Evolutionary conservation across 1,140 invertebrate species (phyloP).

Genomic region (Sycophaga agraensis): DNA sequence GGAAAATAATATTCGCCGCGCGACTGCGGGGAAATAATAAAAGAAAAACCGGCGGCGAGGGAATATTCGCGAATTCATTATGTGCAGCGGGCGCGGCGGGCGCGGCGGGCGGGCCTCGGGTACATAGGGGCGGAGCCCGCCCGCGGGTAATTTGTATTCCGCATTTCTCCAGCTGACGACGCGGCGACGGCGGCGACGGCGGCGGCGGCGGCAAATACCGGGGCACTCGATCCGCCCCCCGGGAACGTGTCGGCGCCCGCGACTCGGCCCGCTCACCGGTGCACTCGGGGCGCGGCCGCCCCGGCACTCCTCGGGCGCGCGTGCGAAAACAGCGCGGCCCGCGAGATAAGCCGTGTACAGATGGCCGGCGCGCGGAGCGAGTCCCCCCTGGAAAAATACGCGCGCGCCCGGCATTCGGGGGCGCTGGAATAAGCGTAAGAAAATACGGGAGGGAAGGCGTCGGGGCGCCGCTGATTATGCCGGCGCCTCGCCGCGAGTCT

Average conservation of each 20-base stretch:
- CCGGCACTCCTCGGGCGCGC: no score
- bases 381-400: no score
- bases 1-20: slow-evolving; percentile 19
- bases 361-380: no score
- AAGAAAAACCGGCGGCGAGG: slow-evolving; percentile 17
- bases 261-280: not conserved
- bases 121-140: slow-evolving; percentile 22
- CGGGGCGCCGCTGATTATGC: slow-evolving; percentile 51
- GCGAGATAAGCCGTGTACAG: no score
- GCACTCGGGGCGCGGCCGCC: not conserved
- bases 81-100: slow-evolving; percentile 26
- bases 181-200: slow-evolving; percentile 20
- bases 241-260: not conserved
- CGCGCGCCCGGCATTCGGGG: not conserved
- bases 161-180: slow-evolving; percentile 49
- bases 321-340: no score
- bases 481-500: slow-evolving; percentile 56
- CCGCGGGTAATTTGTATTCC: slow-evolving; percentile 52
- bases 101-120: no score
- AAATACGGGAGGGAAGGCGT: not conserved
- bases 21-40: slow-evolving; percentile 25
- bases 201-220: slow-evolving; percentile 42
- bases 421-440: not conserved
- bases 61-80: slow-evolving; percentile 49
- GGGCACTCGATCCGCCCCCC: slow-evolving; percentile 26